A percentile compares a stretch with the other conserved stretches of the same genome.
phyloP scores from a whole-genome alignment of 1,140 invertebrate species.

The Hyposmocoma kahamanoa region DNA sequence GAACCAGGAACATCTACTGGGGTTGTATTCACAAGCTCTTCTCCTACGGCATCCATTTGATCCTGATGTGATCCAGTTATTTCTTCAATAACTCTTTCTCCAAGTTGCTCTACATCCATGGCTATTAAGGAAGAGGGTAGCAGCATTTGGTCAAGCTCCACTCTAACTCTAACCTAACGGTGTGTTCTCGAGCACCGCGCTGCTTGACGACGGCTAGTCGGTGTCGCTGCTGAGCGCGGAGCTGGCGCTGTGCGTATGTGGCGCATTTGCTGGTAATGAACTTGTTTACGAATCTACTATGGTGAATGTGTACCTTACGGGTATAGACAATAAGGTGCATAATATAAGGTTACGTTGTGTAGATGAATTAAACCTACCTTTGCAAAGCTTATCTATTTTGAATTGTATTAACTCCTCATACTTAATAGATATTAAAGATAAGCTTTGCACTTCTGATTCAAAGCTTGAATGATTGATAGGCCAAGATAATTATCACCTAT shows the following conservation, averaged over 20 bases:
- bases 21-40: too few species aligned
- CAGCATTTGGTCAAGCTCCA: too few species aligned
- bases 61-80: too few species aligned
- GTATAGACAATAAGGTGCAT: slow-evolving; percentile 4
- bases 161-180: too few species aligned
- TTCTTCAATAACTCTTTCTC: too few species aligned
- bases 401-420: slow-evolving; percentile 6
- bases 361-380: slow-evolving; percentile 14
- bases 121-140: too few species aligned
- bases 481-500: slow-evolving; percentile 15
- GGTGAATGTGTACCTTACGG: slow-evolving; percentile 8
- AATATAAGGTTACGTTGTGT: slow-evolving; percentile 12
- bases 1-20: too few species aligned
- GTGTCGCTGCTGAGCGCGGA: slow-evolving; percentile 1
- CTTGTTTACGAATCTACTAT: slow-evolving; percentile 7
- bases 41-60: too few species aligned
- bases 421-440: slow-evolving; percentile 9
- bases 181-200: neutral
- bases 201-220: slow-evolving; percentile 6
- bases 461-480: slow-evolving; percentile 16
- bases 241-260: slow-evolving; percentile 5
- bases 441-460: slow-evolving; percentile 6
- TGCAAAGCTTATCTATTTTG: slow-evolving; percentile 6
- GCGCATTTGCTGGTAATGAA: slow-evolving; percentile 6
- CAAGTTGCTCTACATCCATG: too few species aligned